phyloP scores from a whole-genome alignment of 2,888 invertebrate species.

The Phragmatobia fuliginosa region DNA sequence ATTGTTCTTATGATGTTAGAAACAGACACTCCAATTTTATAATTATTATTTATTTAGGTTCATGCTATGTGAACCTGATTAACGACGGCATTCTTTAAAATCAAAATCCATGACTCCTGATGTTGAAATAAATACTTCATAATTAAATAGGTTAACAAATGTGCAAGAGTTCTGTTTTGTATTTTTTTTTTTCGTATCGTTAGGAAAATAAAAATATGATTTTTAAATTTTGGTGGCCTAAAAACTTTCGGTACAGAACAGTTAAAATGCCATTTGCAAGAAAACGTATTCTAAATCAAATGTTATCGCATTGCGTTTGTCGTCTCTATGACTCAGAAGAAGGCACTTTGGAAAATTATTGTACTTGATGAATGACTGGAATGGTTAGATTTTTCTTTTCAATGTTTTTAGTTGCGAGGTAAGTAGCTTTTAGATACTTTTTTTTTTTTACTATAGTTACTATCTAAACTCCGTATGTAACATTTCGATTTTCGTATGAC shows the following conservation, averaged over 20 bases:
- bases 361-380: neutral
- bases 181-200: neutral
- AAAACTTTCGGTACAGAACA: neutral
- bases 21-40: too few species aligned
- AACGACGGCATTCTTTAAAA: too few species aligned
- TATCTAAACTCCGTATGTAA: neutral
- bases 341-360: neutral
- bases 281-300: slow-evolving; percentile 14
- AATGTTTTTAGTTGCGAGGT: neutral
- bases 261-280: neutral
- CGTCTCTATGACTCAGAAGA: slow-evolving; percentile 1
- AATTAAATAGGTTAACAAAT: too few species aligned
- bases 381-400: slow-evolving; percentile 2
- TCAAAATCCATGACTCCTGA: too few species aligned
- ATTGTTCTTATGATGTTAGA: too few species aligned
- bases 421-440: neutral
- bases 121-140: too few species aligned
- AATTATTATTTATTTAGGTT: too few species aligned
- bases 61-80: too few species aligned
- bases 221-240: neutral
- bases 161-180: neutral
- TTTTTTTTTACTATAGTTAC: neutral
- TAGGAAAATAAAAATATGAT: neutral
- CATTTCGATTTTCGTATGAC: too few species aligned
- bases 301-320: slow-evolving; percentile 10